These are phyloP conservation scores for Zootermopsis nevadensis DNA, from an alignment of 2,888 invertebrate genomes.

Conservation along the genomic window DNA sequence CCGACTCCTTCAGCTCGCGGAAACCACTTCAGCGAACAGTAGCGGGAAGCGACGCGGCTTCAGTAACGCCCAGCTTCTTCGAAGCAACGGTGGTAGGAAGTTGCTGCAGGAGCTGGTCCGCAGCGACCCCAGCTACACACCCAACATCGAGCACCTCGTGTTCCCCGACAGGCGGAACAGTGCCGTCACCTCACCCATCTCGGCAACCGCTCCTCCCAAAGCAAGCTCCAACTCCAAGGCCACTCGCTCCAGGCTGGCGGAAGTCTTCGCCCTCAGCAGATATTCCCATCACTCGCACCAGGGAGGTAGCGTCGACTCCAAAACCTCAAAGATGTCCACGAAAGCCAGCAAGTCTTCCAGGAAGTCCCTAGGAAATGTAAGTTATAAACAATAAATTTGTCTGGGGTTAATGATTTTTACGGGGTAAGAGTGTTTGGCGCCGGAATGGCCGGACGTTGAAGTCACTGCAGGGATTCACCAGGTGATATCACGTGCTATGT, in stretches of 20 bases:
- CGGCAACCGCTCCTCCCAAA: conserved; percentile 4
- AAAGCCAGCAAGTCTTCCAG: not conserved
- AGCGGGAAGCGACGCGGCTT: conserved; percentile 62
- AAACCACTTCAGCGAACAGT: conserved; percentile 60
- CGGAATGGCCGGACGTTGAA: too few relatives aligned
- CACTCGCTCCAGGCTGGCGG: conserved; percentile 62
- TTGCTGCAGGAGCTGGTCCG: conserved; percentile 61
- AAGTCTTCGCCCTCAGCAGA: conserved; percentile 64
- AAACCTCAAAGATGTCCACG: not conserved
- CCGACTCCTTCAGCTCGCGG: conserved; percentile 66
- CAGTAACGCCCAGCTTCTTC: conserved; percentile 57
- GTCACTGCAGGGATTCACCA: too few relatives aligned
- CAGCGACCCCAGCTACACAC: conserved; percentile 66
- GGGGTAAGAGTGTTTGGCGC: too few relatives aligned
- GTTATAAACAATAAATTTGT: not conserved
- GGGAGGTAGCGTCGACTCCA: conserved; percentile 18
- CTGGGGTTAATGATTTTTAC: too few relatives aligned
- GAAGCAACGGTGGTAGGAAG: conserved; percentile 58
- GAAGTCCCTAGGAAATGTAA: conserved; percentile 22
- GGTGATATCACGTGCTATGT: too few relatives aligned
- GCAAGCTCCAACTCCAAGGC: conserved; percentile 46
- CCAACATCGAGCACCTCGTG: conserved; percentile 70
- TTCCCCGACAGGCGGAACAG: conserved; percentile 67
- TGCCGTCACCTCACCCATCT: conserved; percentile 55
- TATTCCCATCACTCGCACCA: conserved; percentile 41